Evolutionary conservation across 2,888 invertebrate genomes (phyloP), one percentile per base, ranked within the genome.

Genomic region (Drosophila tanythrix): DNA sequence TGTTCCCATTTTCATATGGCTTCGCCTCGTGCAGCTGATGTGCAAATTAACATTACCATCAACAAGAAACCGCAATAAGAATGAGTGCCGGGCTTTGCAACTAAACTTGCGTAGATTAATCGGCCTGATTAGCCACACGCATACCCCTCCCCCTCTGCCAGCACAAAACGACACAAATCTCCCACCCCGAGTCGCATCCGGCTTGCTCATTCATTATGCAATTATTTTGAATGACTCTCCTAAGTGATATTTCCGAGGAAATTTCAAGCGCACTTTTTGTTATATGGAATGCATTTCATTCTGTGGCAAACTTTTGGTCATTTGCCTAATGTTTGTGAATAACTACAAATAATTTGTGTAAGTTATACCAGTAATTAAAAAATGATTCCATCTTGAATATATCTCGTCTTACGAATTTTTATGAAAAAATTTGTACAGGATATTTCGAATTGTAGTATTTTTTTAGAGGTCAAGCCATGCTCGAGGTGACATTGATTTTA

Each of bases 211-310:
- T 90, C 89, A 86, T 88, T 83, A 83, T 89, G 86, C 91, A 91
- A 92, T 91, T 92, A 91, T 88, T 91, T 91, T 64, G 83, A 90
- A 92, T 91, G 91, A 91, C 89, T 91, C 73, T 90, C 76, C 81
- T 85, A 87, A 90, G 84, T 88, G 86, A 88, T 90, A 89, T 85
- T 89, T 91, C 90, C 89, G 74, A 59, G 66, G 40, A 63, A 59
- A 78, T 66, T 76, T 76, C 70, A 67, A 73, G 55, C 31, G 50
- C 11, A 15, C 60, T 48, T 50, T 27, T 66, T 58, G 25, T 38
- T 25, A 18, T 35, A 31, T 38, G 21, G 15, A 62, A 70, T 68
- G 78, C 67, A 59, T 64, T 72, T 56, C 58, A 62, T 61, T 77
- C 31, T 18, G 8, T 2, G 10, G 2, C 8, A 15, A 40, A n/a